phyloP scores from a whole-genome alignment of 2,888 invertebrate species.

The Hirtodrosophila histrioides region DNA sequence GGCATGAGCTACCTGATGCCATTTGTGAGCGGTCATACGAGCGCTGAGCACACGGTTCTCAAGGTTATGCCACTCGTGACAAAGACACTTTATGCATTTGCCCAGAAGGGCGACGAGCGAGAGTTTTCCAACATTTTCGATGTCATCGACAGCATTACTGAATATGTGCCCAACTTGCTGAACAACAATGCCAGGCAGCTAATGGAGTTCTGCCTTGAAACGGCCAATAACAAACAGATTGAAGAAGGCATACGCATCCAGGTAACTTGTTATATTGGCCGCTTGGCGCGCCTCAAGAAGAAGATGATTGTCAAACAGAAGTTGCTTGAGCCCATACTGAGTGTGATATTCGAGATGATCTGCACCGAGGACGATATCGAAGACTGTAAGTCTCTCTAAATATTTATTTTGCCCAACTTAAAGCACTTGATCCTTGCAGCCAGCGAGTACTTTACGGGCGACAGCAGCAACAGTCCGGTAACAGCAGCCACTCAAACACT shows the following conservation, averaged over 20 bases:
- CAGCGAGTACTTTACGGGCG: conserved; percentile 88
- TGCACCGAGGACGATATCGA: conserved; percentile 87
- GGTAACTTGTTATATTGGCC: conserved; percentile 88
- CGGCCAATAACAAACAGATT: conserved; percentile 86
- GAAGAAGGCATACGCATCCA: conserved; percentile 88
- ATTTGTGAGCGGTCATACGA: conserved; percentile 87
- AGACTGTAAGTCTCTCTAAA: conserved; percentile 85
- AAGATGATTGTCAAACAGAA: conserved; percentile 89
- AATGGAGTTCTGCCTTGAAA: conserved; percentile 88
- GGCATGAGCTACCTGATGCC: conserved; percentile 89
- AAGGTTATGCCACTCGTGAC: conserved; percentile 88
- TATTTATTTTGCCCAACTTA: too few species aligned
- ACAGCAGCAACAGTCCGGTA: conserved; percentile 88
- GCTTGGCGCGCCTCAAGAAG: conserved; percentile 88
- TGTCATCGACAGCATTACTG: conserved; percentile 82
- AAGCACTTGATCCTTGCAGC: conserved; percentile 80
- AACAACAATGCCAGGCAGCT: conserved; percentile 87
- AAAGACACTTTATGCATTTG: conserved; percentile 87
- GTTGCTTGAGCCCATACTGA: conserved; percentile 88
- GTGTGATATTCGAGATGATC: conserved; percentile 89
- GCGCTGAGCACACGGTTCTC: conserved; percentile 85
- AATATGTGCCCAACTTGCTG: conserved; percentile 82
- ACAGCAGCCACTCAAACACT: conserved; percentile 90
- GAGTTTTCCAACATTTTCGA: conserved; percentile 83
- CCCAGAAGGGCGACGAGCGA: conserved; percentile 85